phyloP scores from a whole-genome alignment of 2,888 invertebrate species.

The Platycheirus albimanus region DNA sequence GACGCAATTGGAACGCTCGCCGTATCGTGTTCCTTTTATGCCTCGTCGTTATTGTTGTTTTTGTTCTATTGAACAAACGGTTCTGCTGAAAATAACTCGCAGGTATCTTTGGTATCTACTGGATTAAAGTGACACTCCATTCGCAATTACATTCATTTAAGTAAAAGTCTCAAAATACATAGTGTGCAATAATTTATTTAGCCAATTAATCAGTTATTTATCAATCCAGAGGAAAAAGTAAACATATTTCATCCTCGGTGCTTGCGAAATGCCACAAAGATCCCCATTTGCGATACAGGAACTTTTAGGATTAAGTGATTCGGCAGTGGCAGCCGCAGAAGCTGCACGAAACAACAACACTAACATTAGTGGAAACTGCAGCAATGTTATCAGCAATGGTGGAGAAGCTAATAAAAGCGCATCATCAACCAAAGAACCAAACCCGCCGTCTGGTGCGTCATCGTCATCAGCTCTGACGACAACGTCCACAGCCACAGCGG shows the following conservation, averaged over 20 bases:
- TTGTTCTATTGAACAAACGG: background rate
- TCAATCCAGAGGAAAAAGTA: constrained; percentile 2
- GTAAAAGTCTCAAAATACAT: constrained; percentile 8
- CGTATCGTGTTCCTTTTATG: constrained; percentile 23
- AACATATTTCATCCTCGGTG: constrained; percentile 3
- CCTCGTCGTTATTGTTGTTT: constrained; percentile 14
- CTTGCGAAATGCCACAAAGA: constrained; percentile 81
- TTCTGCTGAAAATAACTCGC: no score
- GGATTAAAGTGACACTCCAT: constrained; percentile 33
- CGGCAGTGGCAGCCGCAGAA: constrained; percentile 76
- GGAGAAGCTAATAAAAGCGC: constrained; percentile 53
- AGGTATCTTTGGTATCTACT: no score
- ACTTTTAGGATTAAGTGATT: constrained; percentile 80
- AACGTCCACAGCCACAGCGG: constrained; percentile 69
- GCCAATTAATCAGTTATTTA: constrained; percentile 28
- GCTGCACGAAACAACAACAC: constrained; percentile 75
- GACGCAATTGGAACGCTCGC: constrained; percentile 69
- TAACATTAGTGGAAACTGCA: constrained; percentile 37
- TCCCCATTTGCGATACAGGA: constrained; percentile 83
- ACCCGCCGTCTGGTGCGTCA: constrained; percentile 58
- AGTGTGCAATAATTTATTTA: constrained; percentile 22
- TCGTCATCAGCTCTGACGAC: constrained; percentile 60
- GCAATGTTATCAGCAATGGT: constrained; percentile 25
- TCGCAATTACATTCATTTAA: constrained; percentile 43
- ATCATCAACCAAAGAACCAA: constrained; percentile 47